These are phyloP conservation scores for Betta splendens DNA, from an alignment of 2,797 vertebrate genomes.

Conservation along the genomic window DNA sequence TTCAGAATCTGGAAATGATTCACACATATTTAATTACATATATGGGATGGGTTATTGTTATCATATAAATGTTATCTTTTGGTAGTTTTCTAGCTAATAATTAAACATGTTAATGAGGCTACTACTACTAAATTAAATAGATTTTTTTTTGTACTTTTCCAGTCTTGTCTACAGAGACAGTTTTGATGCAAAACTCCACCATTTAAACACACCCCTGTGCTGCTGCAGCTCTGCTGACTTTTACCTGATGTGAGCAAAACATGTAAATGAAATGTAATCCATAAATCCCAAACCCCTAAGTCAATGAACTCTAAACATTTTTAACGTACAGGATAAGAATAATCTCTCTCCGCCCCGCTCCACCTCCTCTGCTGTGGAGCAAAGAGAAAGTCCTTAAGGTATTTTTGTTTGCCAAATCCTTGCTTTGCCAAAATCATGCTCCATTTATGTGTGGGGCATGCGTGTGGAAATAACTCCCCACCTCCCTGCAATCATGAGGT, in stretches of 20 bases:
- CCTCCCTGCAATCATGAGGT: constrained; percentile 32
- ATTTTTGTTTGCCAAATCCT: constrained; percentile 42
- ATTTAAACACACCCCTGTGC: background rate
- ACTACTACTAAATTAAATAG: too few relatives aligned
- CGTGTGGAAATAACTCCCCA: constrained; percentile 36
- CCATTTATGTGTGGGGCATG: constrained; percentile 32
- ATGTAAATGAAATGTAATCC: constrained; percentile 14
- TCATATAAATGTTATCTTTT: background rate
- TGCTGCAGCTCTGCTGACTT: background rate
- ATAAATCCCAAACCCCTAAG: constrained; percentile 6
- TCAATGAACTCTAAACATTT: constrained; percentile 23
- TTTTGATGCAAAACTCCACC: background rate
- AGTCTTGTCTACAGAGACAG: too few relatives aligned
- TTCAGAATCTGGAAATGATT: constrained; percentile 4
- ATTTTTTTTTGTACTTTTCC: too few relatives aligned
- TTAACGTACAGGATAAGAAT: constrained; percentile 31
- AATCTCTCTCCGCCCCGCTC: constrained; percentile 5
- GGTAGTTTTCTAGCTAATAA: background rate
- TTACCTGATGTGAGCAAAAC: background rate
- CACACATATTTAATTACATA: background rate
- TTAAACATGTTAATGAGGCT: too few relatives aligned
- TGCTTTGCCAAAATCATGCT: constrained; percentile 46
- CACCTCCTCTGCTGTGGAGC: constrained; percentile 18
- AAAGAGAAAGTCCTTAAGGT: constrained; percentile 25
- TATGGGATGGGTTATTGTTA: background rate